Evolutionary conservation across 2,888 invertebrate species (phyloP).

Genomic region (Dusona sp.): DNA sequence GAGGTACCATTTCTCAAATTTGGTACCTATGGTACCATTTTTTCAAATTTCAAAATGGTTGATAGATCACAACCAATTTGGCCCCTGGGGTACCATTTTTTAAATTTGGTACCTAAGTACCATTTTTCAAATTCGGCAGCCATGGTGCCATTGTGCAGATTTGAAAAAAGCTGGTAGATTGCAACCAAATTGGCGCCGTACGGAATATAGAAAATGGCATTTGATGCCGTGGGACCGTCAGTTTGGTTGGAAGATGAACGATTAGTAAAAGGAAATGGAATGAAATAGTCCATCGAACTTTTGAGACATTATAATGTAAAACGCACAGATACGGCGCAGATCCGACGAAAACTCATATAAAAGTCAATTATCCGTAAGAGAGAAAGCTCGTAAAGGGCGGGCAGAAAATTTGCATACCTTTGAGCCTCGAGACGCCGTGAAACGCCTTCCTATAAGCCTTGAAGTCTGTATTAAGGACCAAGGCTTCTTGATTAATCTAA

Average conservation of each 20-base stretch:
- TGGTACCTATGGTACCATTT: no score
- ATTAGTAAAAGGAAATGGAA: neutral
- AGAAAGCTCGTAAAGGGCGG: conserved; percentile 4
- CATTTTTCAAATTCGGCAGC: no score
- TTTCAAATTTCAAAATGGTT: no score
- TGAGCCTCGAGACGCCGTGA: conserved; percentile 32
- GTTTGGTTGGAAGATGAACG: neutral
- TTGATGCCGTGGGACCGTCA: neutral
- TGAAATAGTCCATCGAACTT: neutral
- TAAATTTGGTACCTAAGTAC: no score
- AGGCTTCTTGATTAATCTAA: conserved; percentile 33
- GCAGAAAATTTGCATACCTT: conserved; percentile 35
- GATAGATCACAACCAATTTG: no score
- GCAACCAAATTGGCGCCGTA: no score
- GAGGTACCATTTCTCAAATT: no score
- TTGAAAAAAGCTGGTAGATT: no score
- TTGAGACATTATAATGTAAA: conserved; percentile 9
- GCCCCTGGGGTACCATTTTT: no score
- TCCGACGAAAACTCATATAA: conserved; percentile 41
- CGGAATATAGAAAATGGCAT: neutral
- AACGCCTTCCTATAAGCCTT: conserved; percentile 14
- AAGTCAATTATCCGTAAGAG: conserved; percentile 42
- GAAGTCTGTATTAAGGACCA: conserved; percentile 8
- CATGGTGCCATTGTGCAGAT: no score
- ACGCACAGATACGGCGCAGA: neutral